Percentiles rank a stretch among this genome's conserved stretches.
phyloP scores from a whole-genome alignment of 1,140 invertebrate species.

The Zelostemma sp. region DNA sequence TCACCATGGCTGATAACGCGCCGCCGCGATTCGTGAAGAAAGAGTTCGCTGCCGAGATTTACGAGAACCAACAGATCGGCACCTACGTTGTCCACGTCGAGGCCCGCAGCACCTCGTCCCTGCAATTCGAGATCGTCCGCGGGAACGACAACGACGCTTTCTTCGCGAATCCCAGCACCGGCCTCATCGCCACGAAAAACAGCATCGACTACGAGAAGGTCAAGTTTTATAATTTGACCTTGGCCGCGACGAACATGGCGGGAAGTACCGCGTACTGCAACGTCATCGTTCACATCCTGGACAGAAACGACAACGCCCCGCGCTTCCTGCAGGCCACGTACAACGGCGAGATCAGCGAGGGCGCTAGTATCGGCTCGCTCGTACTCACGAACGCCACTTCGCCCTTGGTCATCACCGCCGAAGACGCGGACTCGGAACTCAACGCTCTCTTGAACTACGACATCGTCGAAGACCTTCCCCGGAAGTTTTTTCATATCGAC shows the following conservation, averaged over 20 bases:
- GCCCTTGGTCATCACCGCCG: slow-evolving; percentile 84
- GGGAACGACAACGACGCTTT: slow-evolving; percentile 84
- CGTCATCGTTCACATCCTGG: slow-evolving; percentile 82
- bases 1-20: slow-evolving; percentile 91
- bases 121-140: slow-evolving; percentile 85
- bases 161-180: slow-evolving; percentile 87
- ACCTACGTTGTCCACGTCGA: slow-evolving; percentile 83
- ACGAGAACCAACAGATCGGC: slow-evolving; percentile 85
- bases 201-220: slow-evolving; percentile 84
- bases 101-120: slow-evolving; percentile 82
- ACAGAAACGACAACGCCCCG: slow-evolving; percentile 90
- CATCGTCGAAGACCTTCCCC: slow-evolving; percentile 82
- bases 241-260: slow-evolving; percentile 89
- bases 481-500: slow-evolving; percentile 87
- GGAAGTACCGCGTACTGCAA: slow-evolving; percentile 76
- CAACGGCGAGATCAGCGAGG: slow-evolving; percentile 79
- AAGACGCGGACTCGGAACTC: slow-evolving; percentile 83
- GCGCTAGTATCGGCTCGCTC: slow-evolving; percentile 78
- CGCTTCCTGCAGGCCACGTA: slow-evolving; percentile 79
- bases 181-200: slow-evolving; percentile 80
- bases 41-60: slow-evolving; percentile 82
- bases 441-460: slow-evolving; percentile 88
- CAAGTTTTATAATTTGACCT: slow-evolving; percentile 85
- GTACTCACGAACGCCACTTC: slow-evolving; percentile 77
- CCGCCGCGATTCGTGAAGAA: slow-evolving; percentile 81